A percentile compares a stretch with the other conserved stretches of the same genome.
Conservation (phyloP, 2,113 vertebrate genomes). For the Hucho hucho region DNA sequence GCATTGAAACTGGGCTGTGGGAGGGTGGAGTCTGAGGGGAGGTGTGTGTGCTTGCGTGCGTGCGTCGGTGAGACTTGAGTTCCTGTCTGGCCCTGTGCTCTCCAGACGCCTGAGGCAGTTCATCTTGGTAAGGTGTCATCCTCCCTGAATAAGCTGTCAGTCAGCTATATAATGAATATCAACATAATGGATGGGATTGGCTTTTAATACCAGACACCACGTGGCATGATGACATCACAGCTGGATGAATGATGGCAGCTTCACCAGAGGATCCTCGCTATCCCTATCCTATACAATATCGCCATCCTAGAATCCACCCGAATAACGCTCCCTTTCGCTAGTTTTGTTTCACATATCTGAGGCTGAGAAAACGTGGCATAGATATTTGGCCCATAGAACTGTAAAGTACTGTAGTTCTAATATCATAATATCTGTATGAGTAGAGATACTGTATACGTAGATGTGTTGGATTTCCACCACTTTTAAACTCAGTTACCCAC, state of each 20-base stretch:
- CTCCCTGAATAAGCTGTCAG: slow-evolving; percentile 19
- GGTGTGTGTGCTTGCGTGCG: not conserved
- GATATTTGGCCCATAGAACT: too few species aligned
- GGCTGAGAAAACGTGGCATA: not conserved
- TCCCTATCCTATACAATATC: not conserved
- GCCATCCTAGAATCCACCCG: not conserved
- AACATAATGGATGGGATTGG: slow-evolving; percentile 16
- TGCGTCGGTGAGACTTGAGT: not conserved
- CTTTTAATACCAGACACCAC: slow-evolving; percentile 12
- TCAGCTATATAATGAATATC: not conserved
- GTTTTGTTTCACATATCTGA: not conserved
- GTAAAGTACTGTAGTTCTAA: too few species aligned
- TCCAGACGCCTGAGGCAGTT: slow-evolving; percentile 4
- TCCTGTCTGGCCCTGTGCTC: not conserved
- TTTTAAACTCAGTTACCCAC: too few species aligned
- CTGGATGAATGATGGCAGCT: not conserved
- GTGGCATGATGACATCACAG: not conserved
- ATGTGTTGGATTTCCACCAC: too few species aligned
- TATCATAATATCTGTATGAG: too few species aligned
- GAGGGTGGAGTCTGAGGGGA: not conserved
- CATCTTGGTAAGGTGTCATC: slow-evolving; percentile 18
- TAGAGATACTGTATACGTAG: too few species aligned
- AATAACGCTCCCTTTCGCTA: not conserved
- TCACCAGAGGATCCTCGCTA: too few species aligned
- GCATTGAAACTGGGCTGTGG: not conserved